Evolutionary conservation across 2,797 vertebrate genomes (phyloP), one percentile per base, ranked within the genome.

Genomic region (Acrossocheilus wenchowensis): DNA sequence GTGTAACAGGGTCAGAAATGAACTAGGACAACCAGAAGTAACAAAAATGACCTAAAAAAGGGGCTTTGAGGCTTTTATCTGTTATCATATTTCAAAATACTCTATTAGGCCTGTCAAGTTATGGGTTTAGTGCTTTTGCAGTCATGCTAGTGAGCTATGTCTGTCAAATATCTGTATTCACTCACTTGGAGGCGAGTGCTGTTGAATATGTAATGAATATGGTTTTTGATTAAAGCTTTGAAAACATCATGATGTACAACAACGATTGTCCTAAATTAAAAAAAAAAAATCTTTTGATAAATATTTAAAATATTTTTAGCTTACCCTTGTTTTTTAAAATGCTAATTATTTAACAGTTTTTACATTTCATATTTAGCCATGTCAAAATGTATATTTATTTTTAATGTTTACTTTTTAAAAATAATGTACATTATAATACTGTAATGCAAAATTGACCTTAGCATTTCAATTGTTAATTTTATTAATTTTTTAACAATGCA

Each of bases 141-240:
- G 54, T 43, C 23, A 62, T 17, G 23, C 36, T 78, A 43, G 54
- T 62, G 54, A 78, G 23, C 77, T 26, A 78, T 78, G n/a, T 78
- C 21, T 57, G 50, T 57, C 52, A 78, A 78, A 78, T 41, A 41
- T 41, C 19, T 54, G 12, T 41, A 26, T 78, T 78, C 77, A 26
- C 36, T 26, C 19, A 23, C 68, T 23, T 71, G 68, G 36, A 71
- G 36, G 19, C 0, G 15, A 66, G 30, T 34, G 19, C 36, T 39
- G 8, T 71, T 23, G 11, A 71, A 41, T 41, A 71, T 43, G 54
- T 21, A 43, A 4, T 8, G 15, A 78, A 43, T 78, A 43, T 62
- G 23, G 6, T 17, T 78, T 43, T 62, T 57, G 4, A 26, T 17
- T 62, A 26, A 62, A 78, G 54, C 23, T 62, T 21, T 60, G 7